phyloP scores from a whole-genome alignment of 2,113 vertebrate genomes.

The rat (Rattus norvegicus) region DNA sequence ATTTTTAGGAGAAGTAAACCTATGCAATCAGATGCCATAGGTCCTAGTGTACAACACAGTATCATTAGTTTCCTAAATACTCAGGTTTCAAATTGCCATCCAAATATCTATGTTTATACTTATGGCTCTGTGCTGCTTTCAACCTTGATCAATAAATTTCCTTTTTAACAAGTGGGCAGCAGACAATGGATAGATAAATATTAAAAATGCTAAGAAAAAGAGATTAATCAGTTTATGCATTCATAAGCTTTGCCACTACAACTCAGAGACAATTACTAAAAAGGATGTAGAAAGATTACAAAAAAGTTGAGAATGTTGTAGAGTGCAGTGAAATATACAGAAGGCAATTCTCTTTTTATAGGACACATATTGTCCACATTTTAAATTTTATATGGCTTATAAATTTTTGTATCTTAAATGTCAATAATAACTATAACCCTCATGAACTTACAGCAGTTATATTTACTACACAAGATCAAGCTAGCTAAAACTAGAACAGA shows the following conservation, averaged over 20 bases:
- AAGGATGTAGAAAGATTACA: neutral
- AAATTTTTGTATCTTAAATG: neutral
- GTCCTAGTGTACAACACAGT: neutral
- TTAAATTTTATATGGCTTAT: neutral
- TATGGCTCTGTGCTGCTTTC: neutral
- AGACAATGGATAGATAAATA: neutral
- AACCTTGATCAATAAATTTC: neutral
- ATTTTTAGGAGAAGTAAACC: neutral
- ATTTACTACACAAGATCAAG: neutral
- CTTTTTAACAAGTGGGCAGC: neutral
- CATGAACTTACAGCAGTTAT: neutral
- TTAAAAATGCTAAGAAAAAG: neutral
- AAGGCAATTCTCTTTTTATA: neutral
- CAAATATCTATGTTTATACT: neutral
- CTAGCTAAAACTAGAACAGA: neutral
- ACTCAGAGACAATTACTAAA: neutral
- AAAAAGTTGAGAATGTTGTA: neutral
- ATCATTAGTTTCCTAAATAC: neutral
- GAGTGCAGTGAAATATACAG: neutral
- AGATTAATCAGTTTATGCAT: neutral
- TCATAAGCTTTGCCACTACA: neutral
- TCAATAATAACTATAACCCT: neutral
- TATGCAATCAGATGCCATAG: neutral
- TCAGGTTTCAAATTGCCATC: neutral
- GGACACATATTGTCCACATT: neutral